Conservation (phyloP, 2,888 invertebrate species). For the Tubulanus polymorphus region DNA sequence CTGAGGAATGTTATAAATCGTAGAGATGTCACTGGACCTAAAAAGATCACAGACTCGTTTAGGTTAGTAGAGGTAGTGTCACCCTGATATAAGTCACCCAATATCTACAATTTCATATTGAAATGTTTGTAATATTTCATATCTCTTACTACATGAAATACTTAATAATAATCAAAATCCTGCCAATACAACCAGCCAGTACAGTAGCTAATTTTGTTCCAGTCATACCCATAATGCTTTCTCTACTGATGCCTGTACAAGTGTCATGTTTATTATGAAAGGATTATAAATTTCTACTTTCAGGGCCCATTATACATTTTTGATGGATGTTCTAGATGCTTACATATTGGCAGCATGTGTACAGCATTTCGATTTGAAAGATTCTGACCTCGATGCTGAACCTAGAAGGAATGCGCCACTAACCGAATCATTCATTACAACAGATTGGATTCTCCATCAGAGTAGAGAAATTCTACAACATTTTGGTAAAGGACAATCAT, state of each 20-base stretch:
- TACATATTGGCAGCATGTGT: neutral
- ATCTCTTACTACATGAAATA: too few species aligned
- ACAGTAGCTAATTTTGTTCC: too few species aligned
- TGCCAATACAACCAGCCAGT: too few species aligned
- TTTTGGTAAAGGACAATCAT: neutral
- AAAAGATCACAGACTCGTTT: conserved; percentile 11
- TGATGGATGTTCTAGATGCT: neutral
- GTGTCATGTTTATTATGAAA: too few species aligned
- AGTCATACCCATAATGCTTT: too few species aligned
- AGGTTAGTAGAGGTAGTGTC: conserved; percentile 7
- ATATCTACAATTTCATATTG: too few species aligned
- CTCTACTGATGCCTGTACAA: too few species aligned
- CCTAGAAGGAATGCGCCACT: neutral
- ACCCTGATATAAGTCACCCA: too few species aligned
- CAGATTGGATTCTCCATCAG: too few species aligned
- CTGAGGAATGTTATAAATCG: conserved; percentile 13
- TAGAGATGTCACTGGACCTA: conserved; percentile 12
- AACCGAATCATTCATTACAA: neutral
- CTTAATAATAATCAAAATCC: too few species aligned
- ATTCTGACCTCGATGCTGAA: neutral
- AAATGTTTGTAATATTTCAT: too few species aligned
- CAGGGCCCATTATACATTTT: neutral
- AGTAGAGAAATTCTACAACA: too few species aligned
- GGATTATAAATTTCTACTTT: neutral
- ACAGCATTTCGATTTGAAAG: neutral